Evolutionary conservation across 2,888 invertebrate species (phyloP).

Genomic region (Leptogaster cylindrica): DNA sequence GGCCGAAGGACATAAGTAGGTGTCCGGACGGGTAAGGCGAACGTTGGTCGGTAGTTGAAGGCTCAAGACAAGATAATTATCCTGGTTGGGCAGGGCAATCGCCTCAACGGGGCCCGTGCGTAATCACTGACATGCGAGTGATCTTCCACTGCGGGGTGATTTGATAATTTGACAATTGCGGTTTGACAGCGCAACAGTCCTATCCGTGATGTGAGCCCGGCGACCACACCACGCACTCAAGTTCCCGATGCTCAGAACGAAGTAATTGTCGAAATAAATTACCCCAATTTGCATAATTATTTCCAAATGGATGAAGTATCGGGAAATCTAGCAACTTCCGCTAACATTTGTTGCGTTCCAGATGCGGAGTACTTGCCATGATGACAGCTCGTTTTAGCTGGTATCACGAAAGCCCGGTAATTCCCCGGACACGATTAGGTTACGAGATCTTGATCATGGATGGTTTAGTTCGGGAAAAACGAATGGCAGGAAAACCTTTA

Average conservation of each 20-base stretch:
- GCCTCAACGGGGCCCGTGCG: slow-evolving; percentile 1
- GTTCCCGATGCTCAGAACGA: background rate
- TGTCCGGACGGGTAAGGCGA: slow-evolving; percentile 1
- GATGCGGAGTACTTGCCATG: slow-evolving; percentile 3
- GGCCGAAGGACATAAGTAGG: background rate
- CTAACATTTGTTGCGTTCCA: slow-evolving; percentile 2
- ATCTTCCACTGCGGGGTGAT: slow-evolving; percentile 27
- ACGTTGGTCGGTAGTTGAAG: slow-evolving; percentile 3
- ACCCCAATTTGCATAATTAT: slow-evolving; percentile 40
- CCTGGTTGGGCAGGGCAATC: background rate
- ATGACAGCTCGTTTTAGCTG: slow-evolving; percentile 15
- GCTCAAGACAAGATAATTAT: slow-evolving; percentile 33
- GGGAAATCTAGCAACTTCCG: slow-evolving; percentile 27
- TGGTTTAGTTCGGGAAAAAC: too few species aligned
- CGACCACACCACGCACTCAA: slow-evolving; percentile 1
- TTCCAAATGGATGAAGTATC: slow-evolving; percentile 28
- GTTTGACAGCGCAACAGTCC: slow-evolving; percentile 8
- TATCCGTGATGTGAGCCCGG: background rate
- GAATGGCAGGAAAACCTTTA: too few species aligned
- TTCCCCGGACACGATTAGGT: too few species aligned
- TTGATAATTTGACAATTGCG: slow-evolving; percentile 39
- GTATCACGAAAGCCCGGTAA: too few species aligned
- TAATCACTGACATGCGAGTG: slow-evolving; percentile 13
- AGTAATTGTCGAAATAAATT: slow-evolving; percentile 35
- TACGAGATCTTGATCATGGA: too few species aligned